Conservation (phyloP, 1,140 invertebrate genomes). For the Drosophila rufa region DNA sequence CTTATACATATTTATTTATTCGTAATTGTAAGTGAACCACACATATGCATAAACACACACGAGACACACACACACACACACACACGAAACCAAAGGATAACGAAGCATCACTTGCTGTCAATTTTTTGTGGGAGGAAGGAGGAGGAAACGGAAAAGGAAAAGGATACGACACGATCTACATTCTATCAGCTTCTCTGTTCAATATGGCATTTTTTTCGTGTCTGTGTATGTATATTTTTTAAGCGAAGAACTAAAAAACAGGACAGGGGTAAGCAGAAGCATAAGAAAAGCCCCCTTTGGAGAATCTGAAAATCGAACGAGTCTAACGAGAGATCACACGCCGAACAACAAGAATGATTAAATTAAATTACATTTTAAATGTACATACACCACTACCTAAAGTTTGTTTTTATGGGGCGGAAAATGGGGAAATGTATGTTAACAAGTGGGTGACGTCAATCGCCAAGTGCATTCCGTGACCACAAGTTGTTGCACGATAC, state of each 20-base stretch:
- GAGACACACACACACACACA: conserved; percentile 24
- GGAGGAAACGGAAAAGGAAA: not conserved
- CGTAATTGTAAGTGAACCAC: conserved; percentile 46
- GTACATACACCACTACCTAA: conserved; percentile 35
- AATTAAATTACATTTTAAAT: conserved; percentile 81
- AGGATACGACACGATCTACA: conserved; percentile 14
- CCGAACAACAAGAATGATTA: conserved; percentile 42
- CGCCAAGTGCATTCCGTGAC: too few species aligned
- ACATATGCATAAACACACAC: too few species aligned
- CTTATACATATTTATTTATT: conserved; percentile 29
- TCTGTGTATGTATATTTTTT: conserved; percentile 59
- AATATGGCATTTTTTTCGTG: conserved; percentile 51
- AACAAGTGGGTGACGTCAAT: too few species aligned
- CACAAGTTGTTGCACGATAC: too few species aligned
- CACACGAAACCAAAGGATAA: conserved; percentile 36
- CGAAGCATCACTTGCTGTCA: conserved; percentile 36
- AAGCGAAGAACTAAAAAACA: conserved; percentile 13
- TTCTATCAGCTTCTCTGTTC: conserved; percentile 42
- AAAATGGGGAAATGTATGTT: too few species aligned
- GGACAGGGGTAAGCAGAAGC: not conserved
- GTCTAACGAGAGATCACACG: conserved; percentile 28
- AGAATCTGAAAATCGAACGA: conserved; percentile 27
- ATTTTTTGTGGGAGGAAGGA: conserved; percentile 23
- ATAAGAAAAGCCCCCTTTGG: not conserved
- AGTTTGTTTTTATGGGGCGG: too few species aligned